Percentiles rank a stretch among this genome's conserved stretches.
phyloP scores from a whole-genome alignment of 2,888 invertebrate species.

The Himalopsyche japonica region DNA sequence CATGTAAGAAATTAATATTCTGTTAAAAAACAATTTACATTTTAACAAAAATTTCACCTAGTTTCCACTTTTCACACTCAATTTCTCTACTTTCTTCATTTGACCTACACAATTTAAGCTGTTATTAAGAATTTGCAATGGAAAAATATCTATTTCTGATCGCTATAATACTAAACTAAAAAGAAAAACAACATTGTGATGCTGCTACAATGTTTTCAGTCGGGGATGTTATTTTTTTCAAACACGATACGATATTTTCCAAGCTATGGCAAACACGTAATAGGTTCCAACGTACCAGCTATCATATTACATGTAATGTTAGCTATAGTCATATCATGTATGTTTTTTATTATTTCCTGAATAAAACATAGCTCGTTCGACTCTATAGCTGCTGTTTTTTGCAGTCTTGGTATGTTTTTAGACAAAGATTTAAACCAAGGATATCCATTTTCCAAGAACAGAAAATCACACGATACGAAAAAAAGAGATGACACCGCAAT shows the following conservation, averaged over 20 bases:
- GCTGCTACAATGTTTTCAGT: background rate
- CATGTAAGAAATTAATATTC: too few species aligned
- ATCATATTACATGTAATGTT: background rate
- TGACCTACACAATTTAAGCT: background rate
- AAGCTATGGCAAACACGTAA: background rate
- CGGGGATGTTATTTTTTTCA: background rate
- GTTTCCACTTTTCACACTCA: too few species aligned
- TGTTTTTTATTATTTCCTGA: slow-evolving; percentile 8
- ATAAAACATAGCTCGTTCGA: slow-evolving; percentile 5
- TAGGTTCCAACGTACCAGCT: background rate
- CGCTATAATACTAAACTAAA: background rate
- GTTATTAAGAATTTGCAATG: background rate
- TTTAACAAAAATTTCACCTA: too few species aligned
- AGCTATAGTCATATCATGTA: background rate
- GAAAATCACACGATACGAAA: background rate
- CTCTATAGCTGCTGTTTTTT: background rate
- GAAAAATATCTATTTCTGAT: background rate
- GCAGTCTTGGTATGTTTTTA: background rate
- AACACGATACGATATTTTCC: background rate
- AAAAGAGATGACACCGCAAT: background rate
- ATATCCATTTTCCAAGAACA: background rate
- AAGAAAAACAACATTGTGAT: background rate
- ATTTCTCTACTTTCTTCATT: background rate
- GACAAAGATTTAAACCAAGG: background rate
- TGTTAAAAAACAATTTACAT: too few species aligned